Conservation (phyloP, 2,113 vertebrate species). For the Pomatorhinus ruficollis region DNA sequence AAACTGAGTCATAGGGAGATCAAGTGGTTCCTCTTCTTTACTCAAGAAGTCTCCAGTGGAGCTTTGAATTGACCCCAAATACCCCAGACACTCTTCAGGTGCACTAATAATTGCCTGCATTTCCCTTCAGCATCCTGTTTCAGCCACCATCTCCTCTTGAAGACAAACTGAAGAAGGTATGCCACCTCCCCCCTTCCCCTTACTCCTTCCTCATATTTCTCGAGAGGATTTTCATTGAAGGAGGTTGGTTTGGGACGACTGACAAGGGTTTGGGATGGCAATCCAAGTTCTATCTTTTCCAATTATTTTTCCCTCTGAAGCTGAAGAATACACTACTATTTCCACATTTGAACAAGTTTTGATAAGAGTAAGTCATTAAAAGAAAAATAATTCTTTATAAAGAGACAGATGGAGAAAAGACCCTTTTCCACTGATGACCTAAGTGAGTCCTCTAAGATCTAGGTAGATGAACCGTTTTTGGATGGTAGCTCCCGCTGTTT, state of each 20-base stretch:
- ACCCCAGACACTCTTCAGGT: background rate
- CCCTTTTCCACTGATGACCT: background rate
- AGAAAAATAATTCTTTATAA: background rate
- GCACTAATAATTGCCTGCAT: background rate
- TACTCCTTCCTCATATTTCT: background rate
- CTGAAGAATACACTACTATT: background rate
- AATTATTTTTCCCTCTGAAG: rapidly evolving
- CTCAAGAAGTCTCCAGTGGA: background rate
- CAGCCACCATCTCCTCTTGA: background rate
- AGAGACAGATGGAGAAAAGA: background rate
- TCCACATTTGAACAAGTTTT: background rate
- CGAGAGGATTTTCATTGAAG: background rate
- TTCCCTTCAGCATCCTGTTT: background rate
- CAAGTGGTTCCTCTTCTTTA: background rate
- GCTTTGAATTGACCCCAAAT: background rate
- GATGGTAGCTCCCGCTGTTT: background rate
- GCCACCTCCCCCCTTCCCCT: background rate
- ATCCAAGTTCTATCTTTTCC: background rate
- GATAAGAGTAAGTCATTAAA: background rate
- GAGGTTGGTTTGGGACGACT: background rate
- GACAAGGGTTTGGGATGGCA: background rate
- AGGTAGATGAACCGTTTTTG: background rate
- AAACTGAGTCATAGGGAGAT: background rate
- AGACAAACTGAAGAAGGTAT: background rate
- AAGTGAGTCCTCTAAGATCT: background rate